Evolutionary conservation across 2,888 invertebrate genomes (phyloP).

Genomic region (Drosophila algonquin): DNA sequence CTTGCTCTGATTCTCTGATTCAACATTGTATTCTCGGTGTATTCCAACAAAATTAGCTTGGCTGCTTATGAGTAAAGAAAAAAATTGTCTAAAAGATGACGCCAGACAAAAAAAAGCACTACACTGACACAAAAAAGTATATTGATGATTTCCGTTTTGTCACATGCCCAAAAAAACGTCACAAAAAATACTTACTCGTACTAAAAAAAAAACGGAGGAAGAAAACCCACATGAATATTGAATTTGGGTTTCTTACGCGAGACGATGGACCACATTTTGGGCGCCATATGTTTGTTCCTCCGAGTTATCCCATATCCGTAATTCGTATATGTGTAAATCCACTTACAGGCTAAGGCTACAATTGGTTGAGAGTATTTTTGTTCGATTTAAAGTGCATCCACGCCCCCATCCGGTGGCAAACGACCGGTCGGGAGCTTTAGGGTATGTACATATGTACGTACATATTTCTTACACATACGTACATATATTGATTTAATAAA

Average conservation of each 20-base stretch:
- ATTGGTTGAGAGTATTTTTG: conserved; percentile 67
- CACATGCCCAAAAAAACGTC: conserved; percentile 49
- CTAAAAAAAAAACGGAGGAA: conserved; percentile 26
- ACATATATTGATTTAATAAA: conserved; percentile 28
- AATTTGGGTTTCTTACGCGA: conserved; percentile 33
- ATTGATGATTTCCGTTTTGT: conserved; percentile 28
- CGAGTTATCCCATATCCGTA: conserved; percentile 19
- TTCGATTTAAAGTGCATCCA: conserved; percentile 43
- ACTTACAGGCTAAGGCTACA: conserved; percentile 73
- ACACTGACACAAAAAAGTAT: conserved; percentile 44
- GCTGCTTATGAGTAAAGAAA: conserved; percentile 70
- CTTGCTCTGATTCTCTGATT: conserved; percentile 24
- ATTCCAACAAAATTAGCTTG: conserved; percentile 73
- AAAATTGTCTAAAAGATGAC: conserved; percentile 57
- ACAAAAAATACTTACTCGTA: conserved; percentile 25
- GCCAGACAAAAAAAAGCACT: conserved; percentile 46
- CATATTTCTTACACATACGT: conserved; percentile 21
- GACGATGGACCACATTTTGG: conserved; percentile 25
- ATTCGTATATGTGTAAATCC: conserved; percentile 19
- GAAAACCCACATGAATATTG: conserved; percentile 3
- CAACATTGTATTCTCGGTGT: conserved; percentile 28
- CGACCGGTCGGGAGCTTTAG: conserved; percentile 20
- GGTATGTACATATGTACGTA: neutral
- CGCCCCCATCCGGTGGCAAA: conserved; percentile 9
- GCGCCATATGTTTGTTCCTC: conserved; percentile 32